phyloP scores from a whole-genome alignment of 2,888 invertebrate genomes.

The Siphonodentalium dalli region DNA sequence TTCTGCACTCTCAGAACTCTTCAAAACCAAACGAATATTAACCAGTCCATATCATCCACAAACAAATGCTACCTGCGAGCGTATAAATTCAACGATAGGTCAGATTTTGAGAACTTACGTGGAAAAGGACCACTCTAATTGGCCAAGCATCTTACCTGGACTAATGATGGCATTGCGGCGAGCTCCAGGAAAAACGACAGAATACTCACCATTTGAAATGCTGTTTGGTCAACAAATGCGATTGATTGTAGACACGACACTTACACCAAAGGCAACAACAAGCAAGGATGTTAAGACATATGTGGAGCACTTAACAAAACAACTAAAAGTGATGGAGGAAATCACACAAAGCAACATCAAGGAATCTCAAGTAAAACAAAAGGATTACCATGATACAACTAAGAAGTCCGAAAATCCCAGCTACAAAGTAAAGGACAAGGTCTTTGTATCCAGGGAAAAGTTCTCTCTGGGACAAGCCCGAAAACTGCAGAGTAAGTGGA shows the following conservation, averaged over 20 bases:
- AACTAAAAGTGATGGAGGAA: constrained; percentile 14
- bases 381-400: no score
- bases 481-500: no score
- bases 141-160: constrained; percentile 26
- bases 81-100: constrained; percentile 26
- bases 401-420: no score
- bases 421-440: no score
- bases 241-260: constrained; percentile 21
- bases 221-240: constrained; percentile 31
- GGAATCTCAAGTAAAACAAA: no score
- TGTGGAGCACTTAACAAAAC: constrained; percentile 15
- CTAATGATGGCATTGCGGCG: constrained; percentile 33
- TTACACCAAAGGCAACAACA: constrained; percentile 21
- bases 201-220: constrained; percentile 25
- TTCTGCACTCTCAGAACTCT: constrained; percentile 28
- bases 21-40: constrained; percentile 22
- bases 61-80: constrained; percentile 30
- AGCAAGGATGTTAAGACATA: constrained; percentile 23
- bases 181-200: constrained; percentile 27
- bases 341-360: constrained; percentile 15
- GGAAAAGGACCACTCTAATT: constrained; percentile 23
- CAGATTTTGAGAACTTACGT: constrained; percentile 27
- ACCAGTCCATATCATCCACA: constrained; percentile 31
- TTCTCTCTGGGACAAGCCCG: no score
- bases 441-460: no score